Base-by-base conservation (phyloP, 2,797 vertebrate species). In the Lagodon rhomboides region DNA sequence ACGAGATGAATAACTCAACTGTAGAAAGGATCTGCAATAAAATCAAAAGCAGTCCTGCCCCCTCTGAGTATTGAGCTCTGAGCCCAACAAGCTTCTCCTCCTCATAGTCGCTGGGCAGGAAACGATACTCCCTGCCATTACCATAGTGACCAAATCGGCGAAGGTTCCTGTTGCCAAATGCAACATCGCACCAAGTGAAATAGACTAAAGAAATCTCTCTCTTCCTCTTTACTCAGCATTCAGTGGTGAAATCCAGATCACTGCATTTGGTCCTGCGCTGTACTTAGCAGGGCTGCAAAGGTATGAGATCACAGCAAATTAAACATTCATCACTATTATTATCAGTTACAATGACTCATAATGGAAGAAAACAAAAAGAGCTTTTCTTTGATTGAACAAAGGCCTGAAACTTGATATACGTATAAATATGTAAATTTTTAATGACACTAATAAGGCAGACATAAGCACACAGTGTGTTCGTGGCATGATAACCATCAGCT, bases 1-100 rank as follows among this genome's bases (percentile, higher is more conserved):
- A 89, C 81, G 77, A 85, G 80, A 86, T 20, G 60, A 79, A 77
- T 72, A 76, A 71, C 38, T 84, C 15, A 60, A 77, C 46, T 68
- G 20, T 41, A 50, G 50, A 50, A 55, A 55, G 64, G 81, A 68
- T 41, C 68, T 46, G 18, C 18, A 46, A 67, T 46, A 22, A 63
- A 77, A 77, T 63, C 18, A 25, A 71, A 76, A 74, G 75, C 63
- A 68, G 73, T 23, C 23, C 22, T 2, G 27, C 41, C 55, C 25
- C 16, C 30, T 34, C 7, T 7, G 27, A 67, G 16, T 2, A 10
- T 18, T 49, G 5, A 18, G 49, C 22, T 50, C 61, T 53, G 34
- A 43, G 20, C 17, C 44, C 18, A 41, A 43, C 55, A 56, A 43
- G 55, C 53, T 25, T 55, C 11, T 43, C 2, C 27, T 63, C 4